A percentile compares a stretch with the other conserved stretches of the same genome.
phyloP scores from a whole-genome alignment of 1,140 invertebrate genomes.

The Camponotus vicinus region DNA sequence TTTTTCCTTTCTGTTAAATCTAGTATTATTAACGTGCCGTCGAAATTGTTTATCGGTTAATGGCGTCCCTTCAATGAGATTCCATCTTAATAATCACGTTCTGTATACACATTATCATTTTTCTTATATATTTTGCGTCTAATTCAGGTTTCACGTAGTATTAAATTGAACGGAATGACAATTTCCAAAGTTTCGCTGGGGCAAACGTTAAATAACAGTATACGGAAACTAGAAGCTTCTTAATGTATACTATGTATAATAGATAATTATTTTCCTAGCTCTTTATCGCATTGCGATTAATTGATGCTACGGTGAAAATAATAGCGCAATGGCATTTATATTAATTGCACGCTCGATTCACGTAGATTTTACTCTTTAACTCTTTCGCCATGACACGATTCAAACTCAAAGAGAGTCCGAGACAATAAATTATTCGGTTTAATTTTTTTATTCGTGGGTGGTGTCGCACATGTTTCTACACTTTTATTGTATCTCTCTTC shows the following conservation, averaged over 20 bases:
- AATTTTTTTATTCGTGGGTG: conserved; percentile 1
- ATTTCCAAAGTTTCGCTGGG: background rate
- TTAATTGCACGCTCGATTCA: background rate
- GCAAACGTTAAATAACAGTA: conserved; percentile 2
- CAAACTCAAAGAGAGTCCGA: background rate
- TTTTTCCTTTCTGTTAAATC: background rate
- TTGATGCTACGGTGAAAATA: background rate
- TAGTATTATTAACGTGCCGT: conserved; percentile 13
- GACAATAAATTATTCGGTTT: background rate
- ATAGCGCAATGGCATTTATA: conserved; percentile 22
- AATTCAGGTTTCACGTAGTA: background rate
- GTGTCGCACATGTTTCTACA: conserved; percentile 11
- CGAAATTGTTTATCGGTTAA: background rate
- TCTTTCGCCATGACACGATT: conserved; percentile 30
- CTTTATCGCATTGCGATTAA: background rate
- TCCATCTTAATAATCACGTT: background rate
- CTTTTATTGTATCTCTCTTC: background rate
- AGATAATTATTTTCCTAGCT: conserved; percentile 5
- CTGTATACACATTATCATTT: background rate
- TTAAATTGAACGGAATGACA: conserved; percentile 30
- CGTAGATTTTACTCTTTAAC: background rate
- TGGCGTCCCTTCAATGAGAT: background rate
- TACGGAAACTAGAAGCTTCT: background rate
- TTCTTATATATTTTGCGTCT: conserved; percentile 11
- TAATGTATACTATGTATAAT: background rate